A percentile compares a stretch with the other conserved stretches of the same genome.
Evolutionary conservation across 2,888 invertebrate species (phyloP).

Genomic region (Melitaea athalia): DNA sequence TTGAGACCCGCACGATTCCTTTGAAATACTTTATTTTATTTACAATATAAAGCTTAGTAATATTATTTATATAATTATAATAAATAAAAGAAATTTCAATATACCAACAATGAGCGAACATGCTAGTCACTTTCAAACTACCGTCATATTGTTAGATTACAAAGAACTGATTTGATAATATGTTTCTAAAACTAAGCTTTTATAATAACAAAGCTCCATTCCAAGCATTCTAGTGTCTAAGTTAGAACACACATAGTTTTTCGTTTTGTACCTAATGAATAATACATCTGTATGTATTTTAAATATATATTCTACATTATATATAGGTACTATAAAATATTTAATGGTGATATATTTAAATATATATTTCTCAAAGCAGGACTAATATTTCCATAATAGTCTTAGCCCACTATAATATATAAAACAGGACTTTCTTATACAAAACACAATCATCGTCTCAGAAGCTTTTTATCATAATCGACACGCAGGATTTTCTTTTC

Average conservation of each 20-base stretch:
- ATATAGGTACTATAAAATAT: too few species aligned
- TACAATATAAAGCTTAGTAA: not conserved
- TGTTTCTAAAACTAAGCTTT: not conserved
- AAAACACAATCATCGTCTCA: not conserved
- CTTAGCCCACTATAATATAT: too few species aligned
- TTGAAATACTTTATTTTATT: not conserved
- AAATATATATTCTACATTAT: not conserved
- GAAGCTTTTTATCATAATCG: too few species aligned
- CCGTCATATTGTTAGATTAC: not conserved
- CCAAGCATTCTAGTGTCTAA: not conserved
- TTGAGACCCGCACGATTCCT: slow-evolving; percentile 17
- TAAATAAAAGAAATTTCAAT: not conserved
- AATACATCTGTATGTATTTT: not conserved
- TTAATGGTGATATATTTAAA: too few species aligned
- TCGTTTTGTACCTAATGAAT: not conserved
- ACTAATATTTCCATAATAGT: not conserved
- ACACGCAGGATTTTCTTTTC: too few species aligned
- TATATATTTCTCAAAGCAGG: not conserved
- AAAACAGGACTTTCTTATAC: not conserved
- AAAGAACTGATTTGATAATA: not conserved
- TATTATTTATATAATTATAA: not conserved
- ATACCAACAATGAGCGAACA: too few species aligned
- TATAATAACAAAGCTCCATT: not conserved
- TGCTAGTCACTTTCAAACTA: not conserved
- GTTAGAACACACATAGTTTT: not conserved